Conservation (phyloP, 2,888 invertebrate species). For the Plemyria rubiginata region DNA sequence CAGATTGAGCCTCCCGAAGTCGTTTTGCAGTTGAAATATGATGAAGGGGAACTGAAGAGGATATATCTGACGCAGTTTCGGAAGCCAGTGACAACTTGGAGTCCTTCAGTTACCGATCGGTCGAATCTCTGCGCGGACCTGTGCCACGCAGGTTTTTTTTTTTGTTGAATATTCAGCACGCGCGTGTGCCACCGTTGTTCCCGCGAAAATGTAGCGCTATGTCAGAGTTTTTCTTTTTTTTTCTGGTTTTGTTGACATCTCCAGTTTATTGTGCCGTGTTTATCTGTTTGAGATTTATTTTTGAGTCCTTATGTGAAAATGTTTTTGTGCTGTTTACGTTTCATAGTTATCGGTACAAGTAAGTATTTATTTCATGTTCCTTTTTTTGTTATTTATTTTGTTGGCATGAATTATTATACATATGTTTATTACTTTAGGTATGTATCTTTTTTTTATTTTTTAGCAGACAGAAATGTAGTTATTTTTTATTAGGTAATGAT, state of each 20-base stretch:
- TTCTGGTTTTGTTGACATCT: conserved; percentile 21
- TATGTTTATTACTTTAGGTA: too few species aligned
- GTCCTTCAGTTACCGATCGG: conserved; percentile 68
- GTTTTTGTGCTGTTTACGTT: conserved; percentile 12
- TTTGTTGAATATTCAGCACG: conserved; percentile 45
- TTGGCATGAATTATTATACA: too few species aligned
- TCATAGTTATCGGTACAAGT: neutral
- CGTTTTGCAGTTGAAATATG: conserved; percentile 76
- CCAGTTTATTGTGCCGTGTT: neutral
- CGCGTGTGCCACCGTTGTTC: conserved; percentile 36
- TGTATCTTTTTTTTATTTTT: too few species aligned
- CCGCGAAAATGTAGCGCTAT: conserved; percentile 41
- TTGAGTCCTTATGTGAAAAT: neutral
- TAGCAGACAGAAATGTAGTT: too few species aligned
- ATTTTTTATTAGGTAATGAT: too few species aligned
- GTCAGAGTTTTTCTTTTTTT: conserved; percentile 37
- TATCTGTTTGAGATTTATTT: conserved; percentile 23
- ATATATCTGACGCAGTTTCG: conserved; percentile 79
- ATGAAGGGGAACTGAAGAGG: conserved; percentile 75
- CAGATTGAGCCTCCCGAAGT: conserved; percentile 69
- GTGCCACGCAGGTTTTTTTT: conserved; percentile 75
- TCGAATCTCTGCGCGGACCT: conserved; percentile 74
- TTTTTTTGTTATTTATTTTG: too few species aligned
- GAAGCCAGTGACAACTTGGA: conserved; percentile 55
- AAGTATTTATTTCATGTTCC: neutral